These are phyloP conservation scores for Drosophila subquinaria DNA, from an alignment of 2,888 invertebrate genomes.

Conservation along the genomic window DNA sequence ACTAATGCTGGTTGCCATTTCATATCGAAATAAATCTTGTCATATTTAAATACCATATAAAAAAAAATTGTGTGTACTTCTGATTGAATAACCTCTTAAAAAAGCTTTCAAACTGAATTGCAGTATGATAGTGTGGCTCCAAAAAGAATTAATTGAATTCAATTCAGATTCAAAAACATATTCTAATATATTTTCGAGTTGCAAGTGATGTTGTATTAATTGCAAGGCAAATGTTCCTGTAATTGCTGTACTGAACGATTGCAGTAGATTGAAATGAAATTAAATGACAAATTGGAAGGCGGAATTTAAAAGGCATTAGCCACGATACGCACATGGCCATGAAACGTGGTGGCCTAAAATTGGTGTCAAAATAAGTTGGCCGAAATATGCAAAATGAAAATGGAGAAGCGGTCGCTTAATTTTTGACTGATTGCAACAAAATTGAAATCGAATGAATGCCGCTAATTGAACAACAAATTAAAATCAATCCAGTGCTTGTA, in stretches of 20 bases:
- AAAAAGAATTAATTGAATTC: too few species aligned
- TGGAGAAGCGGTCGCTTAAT: conserved; percentile 18
- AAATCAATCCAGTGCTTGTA: conserved; percentile 53
- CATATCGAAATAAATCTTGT: too few species aligned
- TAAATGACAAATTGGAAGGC: conserved; percentile 3
- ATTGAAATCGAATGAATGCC: conserved; percentile 60
- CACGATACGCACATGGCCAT: not conserved
- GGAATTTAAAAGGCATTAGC: conserved; percentile 3
- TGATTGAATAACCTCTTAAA: too few species aligned
- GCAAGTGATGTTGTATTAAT: not conserved
- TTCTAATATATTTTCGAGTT: not conserved
- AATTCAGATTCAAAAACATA: too few species aligned
- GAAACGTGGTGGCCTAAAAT: conserved; percentile 3
- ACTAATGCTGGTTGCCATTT: too few species aligned
- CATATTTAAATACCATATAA: too few species aligned
- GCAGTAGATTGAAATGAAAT: conserved; percentile 1
- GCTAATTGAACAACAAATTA: conserved; percentile 80
- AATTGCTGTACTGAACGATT: not conserved
- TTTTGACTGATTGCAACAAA: conserved; percentile 54
- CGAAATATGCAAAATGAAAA: conserved; percentile 7
- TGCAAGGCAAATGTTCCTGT: not conserved
- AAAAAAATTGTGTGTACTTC: too few species aligned
- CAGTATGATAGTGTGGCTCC: too few species aligned
- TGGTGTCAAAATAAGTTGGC: conserved; percentile 13
- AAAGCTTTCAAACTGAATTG: too few species aligned